Evolutionary conservation across 2,797 vertebrate species (phyloP), one percentile per base, ranked within the genome.

Genomic region (Hypotaenidia okinawae): DNA sequence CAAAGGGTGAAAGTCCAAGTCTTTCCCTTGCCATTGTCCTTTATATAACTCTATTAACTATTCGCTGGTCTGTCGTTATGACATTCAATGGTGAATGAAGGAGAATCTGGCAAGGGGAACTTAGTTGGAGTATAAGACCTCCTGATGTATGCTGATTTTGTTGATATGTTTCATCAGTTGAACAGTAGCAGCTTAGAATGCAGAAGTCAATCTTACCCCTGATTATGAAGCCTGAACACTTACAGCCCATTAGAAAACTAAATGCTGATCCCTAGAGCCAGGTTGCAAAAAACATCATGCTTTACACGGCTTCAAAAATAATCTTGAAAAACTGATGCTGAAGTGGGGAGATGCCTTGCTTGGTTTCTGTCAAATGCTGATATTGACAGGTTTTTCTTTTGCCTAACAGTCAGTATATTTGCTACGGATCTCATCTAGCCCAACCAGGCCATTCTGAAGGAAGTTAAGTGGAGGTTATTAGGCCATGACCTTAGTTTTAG

Each of bases 61-160:
- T 83, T 75, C 75, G 52, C 37, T 64, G 28, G 57, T 72, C 73
- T 97, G 79, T 66, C 64, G 41, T 78, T 94, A 43, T 81, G 91
- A 78, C 51, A n/a, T 73, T 84, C 91, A 91, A 72, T 81, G 62
- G 47, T 95, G 89, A 96, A 93, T 94, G 89, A 94, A 97, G 95
- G 88, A 76, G 81, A 96, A 84, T 70, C 37, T 93, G 75, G 33
- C 66, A 92, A 94, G 76, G 86, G 51, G 55, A 91, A 69, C 77
- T 76, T 72, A 84, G 21, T 7, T 45, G n/a, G 43, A 90, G 22
- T 52, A 6, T 43, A 84, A 63, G 51, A 84, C 43, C 59, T 92
- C 35, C 61, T 89, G 75, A 94, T 95, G 55, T 90, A 93, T 95
- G 94, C 91, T 96, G 93, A 95, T 96, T 95, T 87, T 92, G 62